Conservation (phyloP, 2,888 invertebrate species). For the Cryptus armator region DNA sequence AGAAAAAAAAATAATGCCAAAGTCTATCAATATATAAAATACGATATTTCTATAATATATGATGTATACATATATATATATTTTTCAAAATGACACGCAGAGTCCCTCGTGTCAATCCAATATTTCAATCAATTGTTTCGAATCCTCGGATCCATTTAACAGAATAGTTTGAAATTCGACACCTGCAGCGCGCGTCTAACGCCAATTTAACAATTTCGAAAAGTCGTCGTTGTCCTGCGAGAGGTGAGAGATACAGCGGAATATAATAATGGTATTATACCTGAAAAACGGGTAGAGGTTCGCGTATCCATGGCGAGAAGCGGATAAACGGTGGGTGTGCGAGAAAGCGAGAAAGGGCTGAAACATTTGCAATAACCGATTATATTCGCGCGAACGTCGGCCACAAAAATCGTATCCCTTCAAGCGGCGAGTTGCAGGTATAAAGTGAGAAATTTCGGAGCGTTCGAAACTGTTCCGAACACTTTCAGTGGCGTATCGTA, state of each 20-base stretch:
- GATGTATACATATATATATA: no score
- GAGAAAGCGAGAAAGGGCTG: constrained; percentile 53
- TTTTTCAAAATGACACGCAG: not conserved
- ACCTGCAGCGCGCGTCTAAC: constrained; percentile 38
- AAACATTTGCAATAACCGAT: constrained; percentile 53
- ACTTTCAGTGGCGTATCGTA: constrained; percentile 1
- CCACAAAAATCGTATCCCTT: constrained; percentile 6
- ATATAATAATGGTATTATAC: constrained; percentile 45
- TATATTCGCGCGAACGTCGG: not conserved
- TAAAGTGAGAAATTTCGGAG: not conserved
- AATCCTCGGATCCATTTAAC: constrained; percentile 16
- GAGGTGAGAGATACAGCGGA: not conserved
- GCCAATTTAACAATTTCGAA: constrained; percentile 48
- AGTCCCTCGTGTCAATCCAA: not conserved
- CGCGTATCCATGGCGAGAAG: constrained; percentile 50
- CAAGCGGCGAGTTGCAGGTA: constrained; percentile 51
- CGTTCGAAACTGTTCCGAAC: not conserved
- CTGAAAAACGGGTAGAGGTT: constrained; percentile 39
- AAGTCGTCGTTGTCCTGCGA: constrained; percentile 8
- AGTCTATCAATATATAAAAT: no score
- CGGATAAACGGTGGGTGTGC: constrained; percentile 66
- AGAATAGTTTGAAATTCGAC: constrained; percentile 21
- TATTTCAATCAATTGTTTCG: constrained; percentile 24
- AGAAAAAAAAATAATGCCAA: no score
- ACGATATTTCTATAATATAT: no score